phyloP scores from a whole-genome alignment of 2,113 vertebrate genomes.

The Rattus rattus region DNA sequence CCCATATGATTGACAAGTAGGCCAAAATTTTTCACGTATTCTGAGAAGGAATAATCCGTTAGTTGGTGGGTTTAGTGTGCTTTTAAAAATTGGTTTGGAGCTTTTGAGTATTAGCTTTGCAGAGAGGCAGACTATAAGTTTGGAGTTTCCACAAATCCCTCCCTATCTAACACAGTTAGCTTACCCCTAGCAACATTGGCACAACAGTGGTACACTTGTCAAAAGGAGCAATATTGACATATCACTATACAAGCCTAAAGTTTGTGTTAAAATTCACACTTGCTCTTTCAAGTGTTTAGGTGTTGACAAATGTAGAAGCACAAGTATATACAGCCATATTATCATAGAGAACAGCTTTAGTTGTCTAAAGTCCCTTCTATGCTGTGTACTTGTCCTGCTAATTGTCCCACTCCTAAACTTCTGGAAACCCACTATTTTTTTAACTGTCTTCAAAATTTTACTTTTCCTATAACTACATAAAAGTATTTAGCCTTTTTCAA shows the following conservation, averaged over 20 bases:
- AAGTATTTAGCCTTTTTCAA: not conserved
- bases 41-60: not conserved
- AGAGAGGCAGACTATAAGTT: not conserved
- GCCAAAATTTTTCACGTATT: not conserved
- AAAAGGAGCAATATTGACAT: not conserved
- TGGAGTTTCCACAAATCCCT: not conserved
- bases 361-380: not conserved
- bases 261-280: not conserved
- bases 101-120: not conserved
- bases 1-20: not conserved
- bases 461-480: not conserved
- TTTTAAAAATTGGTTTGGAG: not conserved
- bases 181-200: not conserved
- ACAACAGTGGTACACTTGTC: not conserved
- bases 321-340: not conserved
- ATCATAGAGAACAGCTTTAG: not conserved
- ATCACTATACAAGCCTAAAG: not conserved
- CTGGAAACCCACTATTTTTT: not conserved
- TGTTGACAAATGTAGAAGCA: not conserved
- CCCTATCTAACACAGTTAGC: not conserved
- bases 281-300: not conserved
- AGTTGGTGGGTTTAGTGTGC: not conserved
- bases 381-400: not conserved
- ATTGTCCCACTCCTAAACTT: not conserved
- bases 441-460: not conserved